Conservation (phyloP, 2,888 invertebrate species). For the Chrysolina haemoptera region DNA sequence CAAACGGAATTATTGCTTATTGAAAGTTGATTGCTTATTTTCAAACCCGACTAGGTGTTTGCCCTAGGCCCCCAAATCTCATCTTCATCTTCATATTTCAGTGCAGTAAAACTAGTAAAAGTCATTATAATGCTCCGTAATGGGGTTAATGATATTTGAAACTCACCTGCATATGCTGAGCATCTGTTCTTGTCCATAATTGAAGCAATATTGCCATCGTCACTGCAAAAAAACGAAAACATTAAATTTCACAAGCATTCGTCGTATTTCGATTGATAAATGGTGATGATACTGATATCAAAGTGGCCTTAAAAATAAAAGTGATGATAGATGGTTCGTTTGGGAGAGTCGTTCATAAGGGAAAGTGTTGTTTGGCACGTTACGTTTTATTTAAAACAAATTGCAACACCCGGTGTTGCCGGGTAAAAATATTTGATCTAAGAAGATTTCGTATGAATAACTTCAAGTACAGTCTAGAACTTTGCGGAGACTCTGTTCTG, state of each 20-base stretch:
- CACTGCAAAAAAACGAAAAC: slow-evolving; percentile 59
- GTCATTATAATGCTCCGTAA: background rate
- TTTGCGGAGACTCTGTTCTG: too few species aligned
- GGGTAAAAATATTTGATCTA: too few species aligned
- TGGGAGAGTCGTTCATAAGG: background rate
- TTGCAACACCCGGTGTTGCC: too few species aligned
- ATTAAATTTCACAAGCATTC: slow-evolving; percentile 22
- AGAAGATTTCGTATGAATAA: too few species aligned
- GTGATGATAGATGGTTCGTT: background rate
- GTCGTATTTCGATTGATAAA: background rate
- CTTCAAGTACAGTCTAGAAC: too few species aligned
- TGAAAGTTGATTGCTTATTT: too few species aligned
- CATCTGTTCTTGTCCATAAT: slow-evolving; percentile 48
- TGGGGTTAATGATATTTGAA: slow-evolving; percentile 11
- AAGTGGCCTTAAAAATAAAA: background rate
- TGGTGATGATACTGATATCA: background rate
- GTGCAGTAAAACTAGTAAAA: slow-evolving; percentile 4
- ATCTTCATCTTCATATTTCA: background rate
- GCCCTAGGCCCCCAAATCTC: too few species aligned
- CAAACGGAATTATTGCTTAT: too few species aligned
- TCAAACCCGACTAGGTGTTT: too few species aligned
- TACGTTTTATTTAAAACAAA: too few species aligned
- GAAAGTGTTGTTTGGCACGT: background rate
- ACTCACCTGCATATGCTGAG: slow-evolving; percentile 59
- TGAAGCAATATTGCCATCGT: slow-evolving; percentile 48